A percentile compares a stretch with the other conserved stretches of the same genome.
phyloP scores from a whole-genome alignment of 1,140 invertebrate genomes.

The Trichogramma pretiosum region DNA sequence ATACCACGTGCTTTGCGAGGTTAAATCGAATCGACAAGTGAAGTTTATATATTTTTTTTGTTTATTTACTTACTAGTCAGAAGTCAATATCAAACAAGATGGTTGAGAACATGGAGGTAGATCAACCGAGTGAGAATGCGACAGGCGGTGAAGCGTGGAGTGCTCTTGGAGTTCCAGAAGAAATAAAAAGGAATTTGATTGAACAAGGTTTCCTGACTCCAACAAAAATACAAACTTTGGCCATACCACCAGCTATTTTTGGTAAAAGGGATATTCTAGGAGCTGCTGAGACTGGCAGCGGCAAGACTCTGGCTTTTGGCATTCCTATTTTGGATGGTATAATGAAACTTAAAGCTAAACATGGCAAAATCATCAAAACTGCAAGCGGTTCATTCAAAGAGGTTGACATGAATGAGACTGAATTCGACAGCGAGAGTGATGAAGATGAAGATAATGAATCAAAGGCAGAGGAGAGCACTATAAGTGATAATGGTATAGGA shows the following conservation, averaged over 20 bases:
- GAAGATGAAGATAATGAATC: slow-evolving; percentile 34
- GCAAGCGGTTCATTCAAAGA: slow-evolving; percentile 40
- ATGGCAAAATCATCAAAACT: slow-evolving; percentile 26
- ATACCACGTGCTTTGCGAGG: too few relatives aligned
- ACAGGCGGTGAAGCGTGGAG: slow-evolving; percentile 71
- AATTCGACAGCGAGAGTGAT: slow-evolving; percentile 32
- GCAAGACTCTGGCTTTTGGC: slow-evolving; percentile 94
- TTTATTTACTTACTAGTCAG: too few relatives aligned
- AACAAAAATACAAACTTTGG: slow-evolving; percentile 71
- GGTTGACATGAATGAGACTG: slow-evolving; percentile 29
- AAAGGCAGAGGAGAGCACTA: too few relatives aligned
- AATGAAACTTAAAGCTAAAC: slow-evolving; percentile 55
- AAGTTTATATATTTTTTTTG: too few relatives aligned
- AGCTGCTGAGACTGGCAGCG: slow-evolving; percentile 95
- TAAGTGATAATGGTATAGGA: slow-evolving; percentile 48
- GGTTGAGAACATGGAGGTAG: too few relatives aligned
- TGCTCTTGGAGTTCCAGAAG: slow-evolving; percentile 56
- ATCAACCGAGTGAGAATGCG: too few relatives aligned
- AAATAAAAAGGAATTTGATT: slow-evolving; percentile 63
- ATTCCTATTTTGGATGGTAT: slow-evolving; percentile 85
- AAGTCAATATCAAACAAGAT: too few relatives aligned
- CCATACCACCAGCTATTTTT: slow-evolving; percentile 76
- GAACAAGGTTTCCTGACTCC: slow-evolving; percentile 72
- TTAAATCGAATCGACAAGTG: too few relatives aligned
- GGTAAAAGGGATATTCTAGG: slow-evolving; percentile 83